A percentile compares a stretch with the other conserved stretches of the same genome.
Evolutionary conservation across 2,113 vertebrate species (phyloP).

Genomic region (Zosterops hypoxanthus): DNA sequence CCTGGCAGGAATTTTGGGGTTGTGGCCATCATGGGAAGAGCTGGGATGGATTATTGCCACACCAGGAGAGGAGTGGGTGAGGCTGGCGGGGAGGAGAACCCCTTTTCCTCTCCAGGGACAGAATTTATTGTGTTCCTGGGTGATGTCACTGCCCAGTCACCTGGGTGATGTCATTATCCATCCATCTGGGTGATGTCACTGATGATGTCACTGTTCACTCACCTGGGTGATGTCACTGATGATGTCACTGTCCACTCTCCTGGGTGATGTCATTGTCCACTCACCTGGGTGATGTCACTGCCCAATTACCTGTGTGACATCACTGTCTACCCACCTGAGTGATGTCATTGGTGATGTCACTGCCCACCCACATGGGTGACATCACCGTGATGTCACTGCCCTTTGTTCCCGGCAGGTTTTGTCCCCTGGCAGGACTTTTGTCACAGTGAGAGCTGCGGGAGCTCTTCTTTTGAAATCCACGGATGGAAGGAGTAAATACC

Average conservation of each 20-base stretch:
- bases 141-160: neutral
- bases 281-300: neutral
- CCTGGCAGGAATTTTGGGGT: neutral
- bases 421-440: neutral
- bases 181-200: neutral
- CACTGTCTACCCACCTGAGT: neutral
- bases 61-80: neutral
- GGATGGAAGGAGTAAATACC: neutral
- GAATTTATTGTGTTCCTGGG: neutral
- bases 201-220: neutral
- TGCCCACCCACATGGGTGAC: too few relatives aligned
- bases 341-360: neutral
- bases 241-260: neutral
- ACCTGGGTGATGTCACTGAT: neutral
- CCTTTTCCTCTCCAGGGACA: too few relatives aligned
- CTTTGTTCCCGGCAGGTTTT: neutral
- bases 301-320: neutral
- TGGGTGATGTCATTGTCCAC: neutral
- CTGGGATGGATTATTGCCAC: neutral
- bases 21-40: accelerated
- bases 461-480: conserved; percentile 29
- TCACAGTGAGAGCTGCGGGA: neutral
- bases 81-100: accelerated
- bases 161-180: neutral
- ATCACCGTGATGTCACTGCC: neutral